Evolutionary conservation across 2,888 invertebrate species (phyloP).

Genomic region (Ethmia dodecea): DNA sequence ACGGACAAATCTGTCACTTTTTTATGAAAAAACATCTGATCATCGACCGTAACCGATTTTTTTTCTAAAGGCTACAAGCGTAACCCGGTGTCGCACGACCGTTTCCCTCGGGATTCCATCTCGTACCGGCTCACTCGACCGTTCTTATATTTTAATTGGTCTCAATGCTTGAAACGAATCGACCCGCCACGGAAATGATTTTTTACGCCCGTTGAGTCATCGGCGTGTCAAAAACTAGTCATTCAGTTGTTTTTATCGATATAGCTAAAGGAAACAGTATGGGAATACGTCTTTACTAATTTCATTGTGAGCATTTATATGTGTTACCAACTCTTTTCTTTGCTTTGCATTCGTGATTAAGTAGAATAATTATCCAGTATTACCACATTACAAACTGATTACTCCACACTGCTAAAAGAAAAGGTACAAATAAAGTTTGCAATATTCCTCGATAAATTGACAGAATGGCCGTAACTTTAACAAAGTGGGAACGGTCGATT

Average conservation of each 20-base stretch:
- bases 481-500: conserved; percentile 41
- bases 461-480: conserved; percentile 34
- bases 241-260: too few species aligned
- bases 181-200: conserved; percentile 62
- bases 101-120: conserved; percentile 66
- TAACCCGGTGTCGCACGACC: conserved; percentile 40
- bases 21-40: too few species aligned
- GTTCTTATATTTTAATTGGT: conserved; percentile 64
- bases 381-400: too few species aligned
- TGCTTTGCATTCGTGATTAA: too few species aligned
- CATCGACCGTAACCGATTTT: too few species aligned
- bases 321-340: too few species aligned
- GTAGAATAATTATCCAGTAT: too few species aligned
- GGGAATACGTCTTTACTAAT: too few species aligned
- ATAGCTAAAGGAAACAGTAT: too few species aligned
- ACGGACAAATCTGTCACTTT: too few species aligned
- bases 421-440: not conserved
- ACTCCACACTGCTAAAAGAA: not conserved
- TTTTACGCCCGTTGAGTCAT: conserved; percentile 49
- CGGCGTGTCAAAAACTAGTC: conserved; percentile 19
- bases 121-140: conserved; percentile 52
- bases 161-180: conserved; percentile 71
- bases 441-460: conserved; percentile 35
- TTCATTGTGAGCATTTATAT: too few species aligned
- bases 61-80: conserved; percentile 23